These are phyloP conservation scores for Brachionichthys hirsutus DNA, from an alignment of 2,113 vertebrate genomes.

Conservation along the genomic window DNA sequence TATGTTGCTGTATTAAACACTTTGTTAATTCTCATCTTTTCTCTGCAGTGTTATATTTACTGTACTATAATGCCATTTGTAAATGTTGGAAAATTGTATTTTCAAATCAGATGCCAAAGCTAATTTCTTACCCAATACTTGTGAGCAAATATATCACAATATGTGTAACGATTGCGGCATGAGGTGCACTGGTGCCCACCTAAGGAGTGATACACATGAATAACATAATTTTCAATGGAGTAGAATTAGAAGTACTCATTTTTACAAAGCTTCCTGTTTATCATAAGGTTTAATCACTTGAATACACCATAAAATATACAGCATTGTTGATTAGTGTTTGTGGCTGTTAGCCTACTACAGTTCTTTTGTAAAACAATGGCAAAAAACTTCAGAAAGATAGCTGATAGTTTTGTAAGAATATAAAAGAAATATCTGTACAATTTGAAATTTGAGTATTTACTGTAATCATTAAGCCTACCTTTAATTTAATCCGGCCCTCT, in stretches of 20 bases:
- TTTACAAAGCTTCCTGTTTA: constrained; percentile 35
- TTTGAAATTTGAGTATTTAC: constrained; percentile 61
- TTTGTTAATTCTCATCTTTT: constrained; percentile 46
- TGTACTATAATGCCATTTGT: constrained; percentile 41
- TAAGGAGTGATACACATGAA: constrained; percentile 9
- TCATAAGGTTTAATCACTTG: constrained; percentile 30
- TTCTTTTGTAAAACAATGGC: constrained; percentile 59
- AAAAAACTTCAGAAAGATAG: constrained; percentile 54
- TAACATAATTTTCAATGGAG: constrained; percentile 28
- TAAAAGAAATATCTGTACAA: constrained; percentile 64
- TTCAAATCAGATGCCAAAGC: constrained; percentile 65
- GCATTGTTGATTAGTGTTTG: constrained; percentile 56
- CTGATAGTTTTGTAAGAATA: constrained; percentile 68
- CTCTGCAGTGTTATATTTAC: constrained; percentile 42
- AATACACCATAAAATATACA: constrained; percentile 46
- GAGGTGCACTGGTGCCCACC: constrained; percentile 3
- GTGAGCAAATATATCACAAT: constrained; percentile 26
- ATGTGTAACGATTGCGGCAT: constrained; percentile 14
- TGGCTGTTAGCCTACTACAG: constrained; percentile 57
- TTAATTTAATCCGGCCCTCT: constrained; percentile 45
- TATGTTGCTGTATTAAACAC: constrained; percentile 52
- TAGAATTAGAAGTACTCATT: constrained; percentile 43
- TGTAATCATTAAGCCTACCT: constrained; percentile 56
- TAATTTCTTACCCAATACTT: constrained; percentile 51
- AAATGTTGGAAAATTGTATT: constrained; percentile 45